A percentile compares a stretch with the other conserved stretches of the same genome.
Conservation (phyloP, 1,140 invertebrate genomes). For the Drosophila seguyi region DNA sequence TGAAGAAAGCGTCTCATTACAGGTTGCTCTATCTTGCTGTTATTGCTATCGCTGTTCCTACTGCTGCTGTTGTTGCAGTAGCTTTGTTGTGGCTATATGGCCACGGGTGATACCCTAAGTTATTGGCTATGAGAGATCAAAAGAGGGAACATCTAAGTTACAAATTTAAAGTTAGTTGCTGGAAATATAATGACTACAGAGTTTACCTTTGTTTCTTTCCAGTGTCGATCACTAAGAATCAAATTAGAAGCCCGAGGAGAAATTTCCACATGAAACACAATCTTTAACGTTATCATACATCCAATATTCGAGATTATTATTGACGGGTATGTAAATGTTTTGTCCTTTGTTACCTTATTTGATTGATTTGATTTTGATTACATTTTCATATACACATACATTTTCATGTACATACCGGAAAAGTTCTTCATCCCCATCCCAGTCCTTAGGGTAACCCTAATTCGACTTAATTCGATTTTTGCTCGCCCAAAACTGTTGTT, state of each 20-base stretch:
- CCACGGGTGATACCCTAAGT: conserved; percentile 26
- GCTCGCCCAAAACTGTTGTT: conserved; percentile 19
- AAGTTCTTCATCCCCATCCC: not conserved
- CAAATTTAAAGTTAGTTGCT: not conserved
- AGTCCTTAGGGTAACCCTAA: not conserved
- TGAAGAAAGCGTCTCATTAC: conserved; percentile 82
- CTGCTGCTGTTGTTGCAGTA: conserved; percentile 42
- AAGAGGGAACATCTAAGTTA: no score
- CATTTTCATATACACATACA: no score
- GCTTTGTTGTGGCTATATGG: conserved; percentile 5
- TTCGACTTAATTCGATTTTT: conserved; percentile 14
- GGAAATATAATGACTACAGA: not conserved
- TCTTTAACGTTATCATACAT: not conserved
- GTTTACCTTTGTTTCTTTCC: not conserved
- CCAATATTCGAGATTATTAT: not conserved
- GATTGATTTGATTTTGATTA: not conserved
- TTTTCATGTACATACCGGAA: not conserved
- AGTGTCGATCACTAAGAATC: not conserved
- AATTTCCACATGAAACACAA: not conserved
- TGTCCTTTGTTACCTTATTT: no score
- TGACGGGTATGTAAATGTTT: not conserved
- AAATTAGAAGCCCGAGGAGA: not conserved
- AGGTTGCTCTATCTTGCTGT: conserved; percentile 58
- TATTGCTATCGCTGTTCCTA: conserved; percentile 47
- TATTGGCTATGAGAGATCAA: not conserved